phyloP scores from a whole-genome alignment of 2,113 vertebrate genomes.

The Brachypteracias leptosomus region DNA sequence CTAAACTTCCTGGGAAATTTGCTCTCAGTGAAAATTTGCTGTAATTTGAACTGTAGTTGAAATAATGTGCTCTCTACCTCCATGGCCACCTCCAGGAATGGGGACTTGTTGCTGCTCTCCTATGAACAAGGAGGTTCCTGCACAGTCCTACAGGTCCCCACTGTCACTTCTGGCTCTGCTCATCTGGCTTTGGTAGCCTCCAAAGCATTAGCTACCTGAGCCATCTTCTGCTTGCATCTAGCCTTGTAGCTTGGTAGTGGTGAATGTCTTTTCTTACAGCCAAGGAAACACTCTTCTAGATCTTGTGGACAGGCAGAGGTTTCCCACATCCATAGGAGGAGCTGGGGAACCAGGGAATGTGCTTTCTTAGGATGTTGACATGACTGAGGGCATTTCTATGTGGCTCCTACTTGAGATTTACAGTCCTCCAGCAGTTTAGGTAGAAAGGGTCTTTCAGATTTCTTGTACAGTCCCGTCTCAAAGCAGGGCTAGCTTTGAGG shows the following conservation, averaged over 20 bases:
- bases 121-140: not conserved
- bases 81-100: not conserved
- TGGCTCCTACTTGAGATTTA: not conserved
- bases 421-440: not conserved
- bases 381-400: not conserved
- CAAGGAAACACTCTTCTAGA: not conserved
- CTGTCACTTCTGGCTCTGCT: not conserved
- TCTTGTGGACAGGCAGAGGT: not conserved
- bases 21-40: not conserved
- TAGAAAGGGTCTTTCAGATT: not conserved
- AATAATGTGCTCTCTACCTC: not conserved
- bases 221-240: not conserved
- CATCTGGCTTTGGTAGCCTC: fast-evolving
- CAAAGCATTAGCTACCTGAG: not conserved
- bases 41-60: not conserved
- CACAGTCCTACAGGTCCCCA: not conserved
- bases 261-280: not conserved
- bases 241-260: not conserved
- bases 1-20: not conserved
- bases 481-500: not conserved
- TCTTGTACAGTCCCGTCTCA: not conserved
- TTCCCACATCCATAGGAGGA: not conserved
- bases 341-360: not conserved
- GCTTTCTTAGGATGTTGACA: not conserved
- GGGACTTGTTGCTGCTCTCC: not conserved